Base-by-base conservation (phyloP, 2,888 invertebrate genomes). In the Syrphus vitripennis region DNA sequence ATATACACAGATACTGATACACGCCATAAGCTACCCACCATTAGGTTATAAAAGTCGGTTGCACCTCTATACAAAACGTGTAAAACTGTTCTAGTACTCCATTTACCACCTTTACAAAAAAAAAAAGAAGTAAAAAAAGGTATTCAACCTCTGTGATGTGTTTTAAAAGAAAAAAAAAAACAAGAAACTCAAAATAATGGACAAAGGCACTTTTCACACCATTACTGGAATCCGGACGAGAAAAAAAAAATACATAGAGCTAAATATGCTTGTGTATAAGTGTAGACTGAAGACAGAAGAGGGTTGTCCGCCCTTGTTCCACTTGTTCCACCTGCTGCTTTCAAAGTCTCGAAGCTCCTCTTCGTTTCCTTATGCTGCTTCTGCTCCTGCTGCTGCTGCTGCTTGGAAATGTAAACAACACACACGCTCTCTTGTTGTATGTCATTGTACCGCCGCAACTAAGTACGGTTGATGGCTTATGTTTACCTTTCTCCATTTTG, bases 371-470 rank as follows among this genome's bases (percentile, higher is more conserved):
- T 42, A 42, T 61, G 26, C n/a, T 78, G 24, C 45, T 0, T 5
- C 19, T 45, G 42, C 42, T 34, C 63, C 70, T 77, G 65, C 53
- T 34, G 42, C 34, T 19, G 16, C 19, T n/a, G 7, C 29, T 48
- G 45, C 16, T 21, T 34, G 50, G 53, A 34, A 75, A 80, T 40
- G 80, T 76, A 84, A 84, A 84, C 80, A 84, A 72, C 71, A 84
- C 42, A 72, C 71, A 84, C 42, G 40, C 53, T 72, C 67, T 67
- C n/a, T n/a, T n/a, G n/a, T n/a, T n/a, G n/a, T 76, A 29, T 65
- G 81, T 37, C 59, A 71, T 61, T 42, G 80, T 63, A 65, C 76
- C 84, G 61, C 76, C 84, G 61, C 76, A 67, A 80, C 65, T 75
- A 80, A 65, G 70, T 74, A 75, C 42, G 75, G 67, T 78, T 75